Conservation (phyloP, 1,140 invertebrate genomes). For the Palaemon carinicauda region DNA sequence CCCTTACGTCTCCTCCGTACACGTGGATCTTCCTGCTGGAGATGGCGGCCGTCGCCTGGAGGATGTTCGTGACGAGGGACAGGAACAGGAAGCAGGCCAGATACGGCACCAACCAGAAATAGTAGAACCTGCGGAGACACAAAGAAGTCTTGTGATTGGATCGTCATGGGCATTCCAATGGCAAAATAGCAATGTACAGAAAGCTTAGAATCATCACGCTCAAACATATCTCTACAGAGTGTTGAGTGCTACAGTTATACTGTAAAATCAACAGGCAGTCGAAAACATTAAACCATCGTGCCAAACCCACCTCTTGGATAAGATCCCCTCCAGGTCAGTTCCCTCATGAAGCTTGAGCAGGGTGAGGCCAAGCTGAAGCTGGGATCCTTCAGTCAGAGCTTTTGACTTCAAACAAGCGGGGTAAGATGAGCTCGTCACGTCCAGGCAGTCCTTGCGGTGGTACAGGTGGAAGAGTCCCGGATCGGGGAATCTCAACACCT, state of each 20-base stretch:
- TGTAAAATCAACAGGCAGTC: neutral
- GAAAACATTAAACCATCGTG: neutral
- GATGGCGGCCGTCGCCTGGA: neutral
- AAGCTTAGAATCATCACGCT: neutral
- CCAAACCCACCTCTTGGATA: conserved; percentile 35
- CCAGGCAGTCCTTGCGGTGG: conserved; percentile 30
- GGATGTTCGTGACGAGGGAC: neutral
- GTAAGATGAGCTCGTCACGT: neutral
- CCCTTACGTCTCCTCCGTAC: too few relatives aligned
- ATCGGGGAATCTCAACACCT: conserved; percentile 37
- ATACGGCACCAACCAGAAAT: neutral
- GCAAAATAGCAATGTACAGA: neutral
- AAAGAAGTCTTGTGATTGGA: too few relatives aligned
- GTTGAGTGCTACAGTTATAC: neutral
- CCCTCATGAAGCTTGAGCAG: conserved; percentile 40
- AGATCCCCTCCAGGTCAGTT: conserved; percentile 37
- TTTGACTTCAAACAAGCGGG: conserved; percentile 32
- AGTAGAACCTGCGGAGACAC: neutral
- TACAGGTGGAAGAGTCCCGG: conserved; percentile 37
- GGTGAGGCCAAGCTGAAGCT: conserved; percentile 27
- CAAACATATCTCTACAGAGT: neutral
- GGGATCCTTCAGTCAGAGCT: conserved; percentile 31
- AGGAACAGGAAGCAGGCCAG: neutral
- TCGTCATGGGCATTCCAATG: too few relatives aligned
- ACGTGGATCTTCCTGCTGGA: too few relatives aligned